Conservation (phyloP, 1,140 invertebrate genomes). For the Heliothis subflexa region DNA sequence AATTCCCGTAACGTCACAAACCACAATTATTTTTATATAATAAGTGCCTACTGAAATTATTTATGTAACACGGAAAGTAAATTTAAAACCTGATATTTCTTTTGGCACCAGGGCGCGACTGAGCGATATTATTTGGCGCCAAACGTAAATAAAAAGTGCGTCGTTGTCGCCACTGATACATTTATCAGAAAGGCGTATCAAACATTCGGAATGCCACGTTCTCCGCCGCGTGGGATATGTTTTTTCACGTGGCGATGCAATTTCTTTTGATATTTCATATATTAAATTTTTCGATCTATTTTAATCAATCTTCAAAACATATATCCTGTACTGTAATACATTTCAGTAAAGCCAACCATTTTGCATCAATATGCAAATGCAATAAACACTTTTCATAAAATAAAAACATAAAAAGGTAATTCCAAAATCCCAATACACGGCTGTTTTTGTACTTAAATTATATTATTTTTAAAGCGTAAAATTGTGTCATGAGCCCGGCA, state of each 20-base stretch:
- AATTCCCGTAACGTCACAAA: constrained; percentile 6
- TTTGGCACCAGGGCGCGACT: constrained; percentile 70
- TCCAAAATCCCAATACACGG: not conserved
- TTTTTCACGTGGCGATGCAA: constrained; percentile 21
- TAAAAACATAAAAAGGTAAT: not conserved
- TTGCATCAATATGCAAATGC: not conserved
- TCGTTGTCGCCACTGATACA: constrained; percentile 44
- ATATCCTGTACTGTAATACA: too few relatives aligned
- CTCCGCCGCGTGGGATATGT: constrained; percentile 8
- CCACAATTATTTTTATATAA: constrained; percentile 40
- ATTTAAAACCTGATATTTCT: constrained; percentile 55
- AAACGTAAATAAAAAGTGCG: constrained; percentile 76
- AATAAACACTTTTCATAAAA: too few relatives aligned
- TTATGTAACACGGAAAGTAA: constrained; percentile 56
- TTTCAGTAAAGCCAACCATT: not conserved
- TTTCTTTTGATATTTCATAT: constrained; percentile 29
- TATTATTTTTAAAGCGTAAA: constrained; percentile 12
- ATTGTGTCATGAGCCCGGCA: constrained; percentile 21
- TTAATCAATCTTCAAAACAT: not conserved
- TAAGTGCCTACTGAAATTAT: constrained; percentile 28
- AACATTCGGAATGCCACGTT: constrained; percentile 12
- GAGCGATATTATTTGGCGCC: constrained; percentile 78
- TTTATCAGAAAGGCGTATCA: constrained; percentile 33
- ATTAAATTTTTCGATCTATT: not conserved
- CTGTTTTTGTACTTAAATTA: not conserved